A percentile compares a stretch with the other conserved stretches of the same genome.
Evolutionary conservation across 1,140 invertebrate species (phyloP).

Genomic region (Meteorus sp.): DNA sequence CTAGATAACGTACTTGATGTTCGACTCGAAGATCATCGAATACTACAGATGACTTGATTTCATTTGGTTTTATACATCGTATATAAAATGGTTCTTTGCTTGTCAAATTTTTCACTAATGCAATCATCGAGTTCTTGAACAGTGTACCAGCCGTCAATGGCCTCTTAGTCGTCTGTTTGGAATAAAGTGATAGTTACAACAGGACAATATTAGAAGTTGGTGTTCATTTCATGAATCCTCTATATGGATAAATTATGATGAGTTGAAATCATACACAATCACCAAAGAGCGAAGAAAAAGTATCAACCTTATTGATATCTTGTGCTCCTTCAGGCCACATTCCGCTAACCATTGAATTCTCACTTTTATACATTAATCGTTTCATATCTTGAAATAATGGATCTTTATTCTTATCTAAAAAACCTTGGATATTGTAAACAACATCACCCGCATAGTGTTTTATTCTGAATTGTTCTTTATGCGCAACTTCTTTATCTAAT

Average conservation of each 20-base stretch:
- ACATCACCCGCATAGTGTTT: slow-evolving; percentile 97
- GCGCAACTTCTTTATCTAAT: slow-evolving; percentile 77
- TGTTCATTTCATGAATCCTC: background rate
- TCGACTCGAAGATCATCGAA: slow-evolving; percentile 80
- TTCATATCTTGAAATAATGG: slow-evolving; percentile 96
- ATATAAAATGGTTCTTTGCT: slow-evolving; percentile 96
- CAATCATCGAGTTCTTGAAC: slow-evolving; percentile 93
- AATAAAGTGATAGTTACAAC: slow-evolving; percentile 31
- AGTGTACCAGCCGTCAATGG: slow-evolving; percentile 90
- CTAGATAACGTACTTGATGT: slow-evolving; percentile 91
- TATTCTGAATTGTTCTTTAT: slow-evolving; percentile 83
- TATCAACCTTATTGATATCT: slow-evolving; percentile 83
- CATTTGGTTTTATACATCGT: slow-evolving; percentile 95
- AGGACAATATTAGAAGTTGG: background rate
- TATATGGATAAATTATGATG: no score
- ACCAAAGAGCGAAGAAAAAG: slow-evolving; percentile 15
- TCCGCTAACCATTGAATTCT: slow-evolving; percentile 71
- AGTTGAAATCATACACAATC: background rate
- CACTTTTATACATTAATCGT: slow-evolving; percentile 81
- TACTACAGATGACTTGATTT: slow-evolving; percentile 80
- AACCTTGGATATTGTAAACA: slow-evolving; percentile 85
- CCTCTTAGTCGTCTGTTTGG: slow-evolving; percentile 82
- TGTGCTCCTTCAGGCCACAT: slow-evolving; percentile 97
- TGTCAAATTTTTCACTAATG: slow-evolving; percentile 83
- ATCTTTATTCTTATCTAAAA: slow-evolving; percentile 96